Percentiles rank a stretch among this genome's conserved stretches.
Conservation (phyloP, 2,113 vertebrate species). For the Pungitius pungitius region DNA sequence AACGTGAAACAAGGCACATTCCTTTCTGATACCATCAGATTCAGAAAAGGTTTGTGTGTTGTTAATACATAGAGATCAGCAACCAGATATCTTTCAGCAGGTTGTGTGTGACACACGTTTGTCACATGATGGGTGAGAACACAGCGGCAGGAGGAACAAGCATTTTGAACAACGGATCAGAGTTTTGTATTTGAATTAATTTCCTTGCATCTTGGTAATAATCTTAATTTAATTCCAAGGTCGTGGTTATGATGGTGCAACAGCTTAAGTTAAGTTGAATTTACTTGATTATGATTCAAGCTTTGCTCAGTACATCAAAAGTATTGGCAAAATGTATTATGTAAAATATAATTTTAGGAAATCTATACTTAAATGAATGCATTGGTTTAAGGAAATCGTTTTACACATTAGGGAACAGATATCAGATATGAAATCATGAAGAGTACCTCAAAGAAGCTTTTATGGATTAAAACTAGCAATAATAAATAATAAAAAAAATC, state of each 20-base stretch:
- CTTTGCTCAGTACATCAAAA: not conserved
- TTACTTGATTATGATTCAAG: not conserved
- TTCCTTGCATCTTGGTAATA: not conserved
- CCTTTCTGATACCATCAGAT: constrained; percentile 41
- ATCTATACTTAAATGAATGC: not conserved
- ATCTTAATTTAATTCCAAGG: not conserved
- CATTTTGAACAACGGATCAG: not conserved
- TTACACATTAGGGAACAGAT: not conserved
- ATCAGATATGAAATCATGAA: not conserved
- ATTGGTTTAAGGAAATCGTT: not conserved
- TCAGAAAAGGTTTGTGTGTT: constrained; percentile 29
- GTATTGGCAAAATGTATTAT: not conserved
- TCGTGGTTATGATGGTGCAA: not conserved
- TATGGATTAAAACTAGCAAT: not conserved
- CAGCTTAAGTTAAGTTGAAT: not conserved
- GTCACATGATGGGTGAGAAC: not conserved
- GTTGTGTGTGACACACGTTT: not conserved
- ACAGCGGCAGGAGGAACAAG: not conserved
- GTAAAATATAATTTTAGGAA: not conserved
- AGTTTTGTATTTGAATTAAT: not conserved
- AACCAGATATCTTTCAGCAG: not conserved
- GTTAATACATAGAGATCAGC: not conserved
- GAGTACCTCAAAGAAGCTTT: not conserved
- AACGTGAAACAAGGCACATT: constrained; percentile 59
- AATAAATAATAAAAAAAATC: not conserved